These are phyloP conservation scores for Theristicus caerulescens DNA, from an alignment of 2,113 vertebrate genomes.

Conservation along the genomic window DNA sequence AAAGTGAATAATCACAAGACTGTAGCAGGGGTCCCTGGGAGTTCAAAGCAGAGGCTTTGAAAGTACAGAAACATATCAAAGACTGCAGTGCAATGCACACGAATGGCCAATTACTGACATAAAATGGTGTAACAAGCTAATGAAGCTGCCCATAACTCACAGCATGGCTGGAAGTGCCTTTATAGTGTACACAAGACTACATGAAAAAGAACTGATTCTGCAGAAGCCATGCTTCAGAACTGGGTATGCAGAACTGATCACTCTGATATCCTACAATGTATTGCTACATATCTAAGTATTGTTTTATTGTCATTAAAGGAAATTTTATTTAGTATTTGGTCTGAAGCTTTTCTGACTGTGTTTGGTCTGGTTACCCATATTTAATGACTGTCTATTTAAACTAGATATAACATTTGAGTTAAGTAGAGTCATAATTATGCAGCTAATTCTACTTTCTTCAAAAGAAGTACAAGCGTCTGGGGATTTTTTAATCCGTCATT, in stretches of 20 bases:
- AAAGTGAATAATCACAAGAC: not conserved
- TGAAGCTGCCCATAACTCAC: not conserved
- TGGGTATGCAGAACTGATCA: not conserved
- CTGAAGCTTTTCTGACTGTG: not conserved
- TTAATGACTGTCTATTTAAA: not conserved
- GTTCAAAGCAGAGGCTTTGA: not conserved
- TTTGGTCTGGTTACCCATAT: not conserved
- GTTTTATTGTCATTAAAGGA: not conserved
- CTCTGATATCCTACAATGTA: not conserved
- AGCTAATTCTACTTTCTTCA: slow-evolving; percentile 24
- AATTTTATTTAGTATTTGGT: not conserved
- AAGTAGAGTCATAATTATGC: not conserved
- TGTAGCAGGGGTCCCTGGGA: not conserved
- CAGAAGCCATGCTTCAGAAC: not conserved
- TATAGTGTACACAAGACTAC: not conserved
- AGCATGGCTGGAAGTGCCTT: not conserved
- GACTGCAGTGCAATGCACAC: not conserved
- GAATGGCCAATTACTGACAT: not conserved
- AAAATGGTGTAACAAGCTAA: not conserved
- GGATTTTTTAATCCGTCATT: not conserved
- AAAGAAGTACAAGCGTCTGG: not conserved
- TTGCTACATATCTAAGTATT: not conserved
- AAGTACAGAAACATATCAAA: not conserved
- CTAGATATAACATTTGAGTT: not conserved
- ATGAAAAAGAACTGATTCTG: not conserved